Evolutionary conservation across 2,113 vertebrate species (phyloP), one percentile per base, ranked within the genome.

Genomic region (Poeciliopsis prolifica): DNA sequence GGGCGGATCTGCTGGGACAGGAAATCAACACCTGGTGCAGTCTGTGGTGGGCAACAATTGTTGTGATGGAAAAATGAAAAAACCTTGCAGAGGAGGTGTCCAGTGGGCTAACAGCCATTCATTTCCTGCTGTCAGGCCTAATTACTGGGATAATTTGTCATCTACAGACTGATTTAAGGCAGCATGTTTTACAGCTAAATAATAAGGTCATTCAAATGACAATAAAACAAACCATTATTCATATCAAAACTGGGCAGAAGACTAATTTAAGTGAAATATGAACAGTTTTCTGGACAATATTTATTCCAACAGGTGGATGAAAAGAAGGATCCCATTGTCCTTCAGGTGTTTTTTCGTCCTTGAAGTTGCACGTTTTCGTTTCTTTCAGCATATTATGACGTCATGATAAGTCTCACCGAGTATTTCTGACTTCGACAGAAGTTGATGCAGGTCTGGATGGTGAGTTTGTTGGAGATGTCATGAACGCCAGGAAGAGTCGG

Each of bases 401-500:
- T 40, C 5, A 42, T 1, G 1, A 13, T 29, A 11, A 28, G 4
- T 44, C 90, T 93, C 90, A 99, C 97, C 96, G 95, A 97, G 87
- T 97, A 99, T 77, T 95, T 94, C 71, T 97, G 96, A 74, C 95
- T 96, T 66, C 97, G 92, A 83, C 97, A 99, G 88, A 97, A 97
- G 80, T 95, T 96, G 91, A 99, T 98, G 81, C 97, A 99, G 66
- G 95, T 96, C 81, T 98, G 97, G 73, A 99, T 98, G 9, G 97
- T 99, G 24, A 98, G 97, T 64, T 96, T 97, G 86, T 96, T 97
- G 86, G 96, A 97, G 0, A 96, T 98, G 87, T 98, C 95, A 0
- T 96, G 97, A 92, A 93, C 92, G 0, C 97, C 97, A 9, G 97
- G 96, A 73, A 99, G 79, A 73, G 97, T 95, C 54, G 96, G 96